phyloP scores from a whole-genome alignment of 2,888 invertebrate genomes.

The Leptopilina drosophilae region DNA sequence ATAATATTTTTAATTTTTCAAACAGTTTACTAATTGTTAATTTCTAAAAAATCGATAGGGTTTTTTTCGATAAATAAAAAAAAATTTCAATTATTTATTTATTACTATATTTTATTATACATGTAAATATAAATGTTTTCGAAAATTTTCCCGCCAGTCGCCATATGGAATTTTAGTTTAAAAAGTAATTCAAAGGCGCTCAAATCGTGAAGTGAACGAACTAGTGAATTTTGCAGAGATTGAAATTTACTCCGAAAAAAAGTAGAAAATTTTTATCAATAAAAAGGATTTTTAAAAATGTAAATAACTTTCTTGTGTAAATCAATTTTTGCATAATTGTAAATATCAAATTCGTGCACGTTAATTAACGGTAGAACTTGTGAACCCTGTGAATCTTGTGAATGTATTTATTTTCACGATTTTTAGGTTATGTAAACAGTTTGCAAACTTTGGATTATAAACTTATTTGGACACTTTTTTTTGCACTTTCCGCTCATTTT shows the following conservation, averaged over 20 bases:
- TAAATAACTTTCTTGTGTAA: neutral
- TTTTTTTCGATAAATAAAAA: too few species aligned
- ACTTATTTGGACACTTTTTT: too few species aligned
- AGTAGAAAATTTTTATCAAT: too few species aligned
- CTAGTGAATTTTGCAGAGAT: too few species aligned
- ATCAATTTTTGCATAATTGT: neutral
- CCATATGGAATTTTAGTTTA: neutral
- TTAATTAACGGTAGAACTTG: neutral
- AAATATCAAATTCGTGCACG: neutral
- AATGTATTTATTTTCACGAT: neutral
- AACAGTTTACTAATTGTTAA: too few species aligned
- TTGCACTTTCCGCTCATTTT: neutral
- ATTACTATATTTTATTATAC: neutral
- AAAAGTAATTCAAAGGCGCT: too few species aligned
- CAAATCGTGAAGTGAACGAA: too few species aligned
- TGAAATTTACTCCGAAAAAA: too few species aligned
- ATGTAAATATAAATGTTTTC: too few species aligned
- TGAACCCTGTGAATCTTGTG: neutral
- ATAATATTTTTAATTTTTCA: too few species aligned
- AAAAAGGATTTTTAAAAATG: neutral
- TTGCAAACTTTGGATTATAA: neutral
- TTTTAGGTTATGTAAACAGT: conserved; percentile 6
- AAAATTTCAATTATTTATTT: neutral
- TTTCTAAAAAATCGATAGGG: too few species aligned
- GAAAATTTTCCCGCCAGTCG: neutral